Conservation (phyloP, 1,140 invertebrate genomes). For the Temnothorax longispinosus region DNA sequence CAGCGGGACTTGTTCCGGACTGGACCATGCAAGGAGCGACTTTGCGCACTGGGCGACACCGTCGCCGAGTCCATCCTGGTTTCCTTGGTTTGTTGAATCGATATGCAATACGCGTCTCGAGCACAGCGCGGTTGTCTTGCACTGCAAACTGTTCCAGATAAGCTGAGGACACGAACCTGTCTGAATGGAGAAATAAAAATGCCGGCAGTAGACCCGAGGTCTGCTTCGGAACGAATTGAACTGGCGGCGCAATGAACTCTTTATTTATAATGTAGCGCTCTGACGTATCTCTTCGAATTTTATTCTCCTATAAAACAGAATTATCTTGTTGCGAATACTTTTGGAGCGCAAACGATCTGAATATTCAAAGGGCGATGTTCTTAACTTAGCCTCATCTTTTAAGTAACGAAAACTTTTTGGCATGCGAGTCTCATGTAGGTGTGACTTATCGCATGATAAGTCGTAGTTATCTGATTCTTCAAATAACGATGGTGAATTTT, state of each 20-base stretch:
- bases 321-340: neutral
- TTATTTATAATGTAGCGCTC: neutral
- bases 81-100: constrained; percentile 85
- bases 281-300: neutral
- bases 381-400: neutral
- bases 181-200: neutral
- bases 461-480: neutral
- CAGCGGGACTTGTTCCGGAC: constrained; percentile 45
- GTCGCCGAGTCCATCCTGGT: constrained; percentile 71
- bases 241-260: neutral
- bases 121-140: constrained; percentile 14
- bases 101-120: constrained; percentile 70
- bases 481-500: neutral
- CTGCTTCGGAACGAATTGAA: neutral
- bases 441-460: neutral
- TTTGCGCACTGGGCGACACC: constrained; percentile 80
- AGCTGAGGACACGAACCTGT: neutral
- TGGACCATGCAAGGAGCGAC: constrained; percentile 70
- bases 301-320: neutral
- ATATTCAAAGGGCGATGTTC: neutral
- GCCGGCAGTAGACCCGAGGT: neutral
- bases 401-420: neutral
- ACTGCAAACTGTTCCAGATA: constrained; percentile 1
- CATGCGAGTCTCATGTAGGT: neutral
- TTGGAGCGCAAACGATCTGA: neutral